Conservation (phyloP, 2,888 invertebrate genomes). For the Amblyjoppa fuscipennis region DNA sequence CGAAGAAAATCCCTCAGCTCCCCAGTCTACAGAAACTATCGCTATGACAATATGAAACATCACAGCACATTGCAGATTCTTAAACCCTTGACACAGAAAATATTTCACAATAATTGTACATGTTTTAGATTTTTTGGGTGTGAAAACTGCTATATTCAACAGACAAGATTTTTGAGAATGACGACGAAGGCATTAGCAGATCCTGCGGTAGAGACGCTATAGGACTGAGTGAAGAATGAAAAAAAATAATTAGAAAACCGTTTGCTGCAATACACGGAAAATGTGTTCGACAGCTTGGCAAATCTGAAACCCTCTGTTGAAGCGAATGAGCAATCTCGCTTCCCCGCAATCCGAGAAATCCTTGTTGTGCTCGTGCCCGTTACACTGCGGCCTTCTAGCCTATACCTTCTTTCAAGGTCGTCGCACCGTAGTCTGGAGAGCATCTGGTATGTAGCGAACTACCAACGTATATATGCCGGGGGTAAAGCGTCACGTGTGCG, state of each 20-base stretch:
- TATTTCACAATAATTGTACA: background rate
- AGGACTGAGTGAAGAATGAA: background rate
- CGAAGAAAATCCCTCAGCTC: slow-evolving; percentile 4
- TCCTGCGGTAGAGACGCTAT: background rate
- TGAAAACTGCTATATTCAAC: background rate
- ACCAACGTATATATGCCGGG: slow-evolving; percentile 5
- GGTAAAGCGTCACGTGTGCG: slow-evolving; percentile 57
- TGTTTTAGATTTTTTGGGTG: background rate
- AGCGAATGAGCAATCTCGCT: background rate
- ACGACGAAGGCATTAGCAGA: background rate
- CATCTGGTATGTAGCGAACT: slow-evolving; percentile 58
- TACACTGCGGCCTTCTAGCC: background rate
- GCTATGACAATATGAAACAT: background rate
- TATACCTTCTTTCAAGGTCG: slow-evolving; percentile 2
- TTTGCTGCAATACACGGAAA: slow-evolving; percentile 63
- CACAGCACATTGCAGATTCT: background rate
- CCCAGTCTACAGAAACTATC: background rate
- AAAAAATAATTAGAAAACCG: background rate
- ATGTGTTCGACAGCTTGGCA: slow-evolving; percentile 81
- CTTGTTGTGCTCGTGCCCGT: slow-evolving; percentile 43
- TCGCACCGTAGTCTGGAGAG: slow-evolving; percentile 50
- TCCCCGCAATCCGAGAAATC: slow-evolving; percentile 59
- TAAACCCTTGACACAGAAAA: background rate
- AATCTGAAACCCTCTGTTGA: slow-evolving; percentile 29
- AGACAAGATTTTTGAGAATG: background rate